These are phyloP conservation scores for Drymonia ruficornis DNA, from an alignment of 2,888 invertebrate species.

Conservation along the genomic window DNA sequence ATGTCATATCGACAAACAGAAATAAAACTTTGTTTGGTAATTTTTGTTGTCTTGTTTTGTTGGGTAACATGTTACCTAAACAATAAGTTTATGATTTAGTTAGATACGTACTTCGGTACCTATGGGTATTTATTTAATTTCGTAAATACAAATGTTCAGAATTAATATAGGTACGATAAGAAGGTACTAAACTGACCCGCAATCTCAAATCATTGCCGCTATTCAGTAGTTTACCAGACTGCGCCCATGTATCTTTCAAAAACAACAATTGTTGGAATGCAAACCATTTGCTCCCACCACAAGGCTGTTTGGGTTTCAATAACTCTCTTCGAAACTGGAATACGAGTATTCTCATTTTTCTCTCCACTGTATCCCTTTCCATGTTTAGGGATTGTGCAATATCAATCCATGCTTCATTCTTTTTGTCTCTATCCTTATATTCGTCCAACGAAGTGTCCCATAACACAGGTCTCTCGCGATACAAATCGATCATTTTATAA, in stretches of 20 bases:
- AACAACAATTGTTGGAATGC: slow-evolving; percentile 4
- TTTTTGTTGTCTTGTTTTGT: too few species aligned
- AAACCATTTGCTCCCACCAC: not conserved
- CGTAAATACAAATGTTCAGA: too few species aligned
- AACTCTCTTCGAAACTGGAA: slow-evolving; percentile 4
- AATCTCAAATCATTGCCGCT: not conserved
- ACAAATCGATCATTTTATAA: slow-evolving; percentile 2
- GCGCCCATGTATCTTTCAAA: not conserved
- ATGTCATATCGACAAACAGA: too few species aligned
- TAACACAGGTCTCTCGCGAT: not conserved
- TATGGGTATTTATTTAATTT: too few species aligned
- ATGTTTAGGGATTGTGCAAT: not conserved
- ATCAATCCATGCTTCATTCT: not conserved
- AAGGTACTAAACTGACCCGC: not conserved
- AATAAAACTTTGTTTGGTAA: too few species aligned
- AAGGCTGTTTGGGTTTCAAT: not conserved
- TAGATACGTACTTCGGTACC: too few species aligned
- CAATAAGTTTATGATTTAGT: too few species aligned
- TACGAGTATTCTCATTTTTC: slow-evolving; percentile 3
- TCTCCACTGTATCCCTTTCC: not conserved
- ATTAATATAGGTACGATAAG: too few species aligned
- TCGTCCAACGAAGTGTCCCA: not conserved
- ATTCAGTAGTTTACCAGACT: not conserved
- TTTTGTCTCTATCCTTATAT: slow-evolving; percentile 1
- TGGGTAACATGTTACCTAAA: too few species aligned